Percentiles rank a stretch among this genome's conserved stretches.
These are phyloP conservation scores for Harmothoe impar DNA, from an alignment of 2,888 invertebrate species.

Conservation along the genomic window DNA sequence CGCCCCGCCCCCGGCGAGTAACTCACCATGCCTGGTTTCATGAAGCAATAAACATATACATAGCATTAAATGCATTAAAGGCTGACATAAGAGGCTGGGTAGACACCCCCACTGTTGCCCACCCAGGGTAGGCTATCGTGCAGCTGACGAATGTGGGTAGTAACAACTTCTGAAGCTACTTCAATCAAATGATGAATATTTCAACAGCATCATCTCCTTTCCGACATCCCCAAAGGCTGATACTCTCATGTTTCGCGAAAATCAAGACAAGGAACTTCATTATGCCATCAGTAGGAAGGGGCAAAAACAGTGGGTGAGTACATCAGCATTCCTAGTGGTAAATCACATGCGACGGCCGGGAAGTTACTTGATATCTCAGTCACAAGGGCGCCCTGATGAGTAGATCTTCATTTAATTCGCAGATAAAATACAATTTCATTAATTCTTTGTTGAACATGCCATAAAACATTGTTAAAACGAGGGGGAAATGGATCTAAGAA, in stretches of 20 bases:
- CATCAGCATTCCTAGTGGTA: not conserved
- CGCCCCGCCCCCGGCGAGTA: no score
- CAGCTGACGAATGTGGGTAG: not conserved
- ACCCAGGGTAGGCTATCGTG: not conserved
- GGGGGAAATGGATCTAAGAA: slow-evolving; percentile 50
- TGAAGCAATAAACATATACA: no score
- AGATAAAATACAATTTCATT: slow-evolving; percentile 57
- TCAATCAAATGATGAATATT: slow-evolving; percentile 36
- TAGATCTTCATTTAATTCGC: slow-evolving; percentile 42
- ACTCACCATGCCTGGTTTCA: no score
- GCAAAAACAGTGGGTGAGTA: not conserved
- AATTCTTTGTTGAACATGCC: slow-evolving; percentile 19
- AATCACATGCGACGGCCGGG: not conserved
- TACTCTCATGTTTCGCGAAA: slow-evolving; percentile 36
- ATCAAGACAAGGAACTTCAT: slow-evolving; percentile 45
- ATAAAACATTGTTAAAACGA: slow-evolving; percentile 38
- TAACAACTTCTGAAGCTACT: not conserved
- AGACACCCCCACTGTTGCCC: not conserved
- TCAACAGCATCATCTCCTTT: slow-evolving; percentile 10
- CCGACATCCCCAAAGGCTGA: slow-evolving; percentile 3
- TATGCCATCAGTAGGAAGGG: slow-evolving; percentile 17
- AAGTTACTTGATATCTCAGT: slow-evolving; percentile 23
- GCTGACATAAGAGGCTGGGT: no score
- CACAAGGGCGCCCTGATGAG: slow-evolving; percentile 42
- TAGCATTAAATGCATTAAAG: no score